A percentile compares a stretch with the other conserved stretches of the same genome.
These are phyloP conservation scores for Darevskia nairensis DNA, from an alignment of 2,797 vertebrate genomes.

Conservation along the genomic window DNA sequence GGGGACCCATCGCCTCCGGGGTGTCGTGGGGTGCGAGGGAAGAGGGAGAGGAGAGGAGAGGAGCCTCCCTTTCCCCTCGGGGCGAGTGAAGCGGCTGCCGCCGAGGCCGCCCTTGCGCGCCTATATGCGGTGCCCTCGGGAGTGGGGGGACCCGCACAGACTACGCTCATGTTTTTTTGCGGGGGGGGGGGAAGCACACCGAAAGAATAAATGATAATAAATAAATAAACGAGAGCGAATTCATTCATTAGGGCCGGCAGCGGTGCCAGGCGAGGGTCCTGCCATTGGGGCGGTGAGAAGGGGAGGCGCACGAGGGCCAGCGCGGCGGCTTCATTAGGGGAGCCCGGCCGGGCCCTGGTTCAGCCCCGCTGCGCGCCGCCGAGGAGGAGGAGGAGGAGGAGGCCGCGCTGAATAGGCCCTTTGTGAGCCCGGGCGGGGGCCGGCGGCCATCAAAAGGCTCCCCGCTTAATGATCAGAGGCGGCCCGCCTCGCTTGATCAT, in stretches of 20 bases:
- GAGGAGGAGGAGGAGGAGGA: background rate
- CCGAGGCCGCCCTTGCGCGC: constrained; percentile 67
- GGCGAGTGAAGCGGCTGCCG: background rate
- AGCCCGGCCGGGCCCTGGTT: background rate
- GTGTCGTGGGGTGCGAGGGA: constrained; percentile 44
- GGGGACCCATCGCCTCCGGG: background rate
- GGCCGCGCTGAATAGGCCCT: background rate
- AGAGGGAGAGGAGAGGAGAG: too few relatives aligned
- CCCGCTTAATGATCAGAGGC: background rate
- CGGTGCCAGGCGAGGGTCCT: constrained; percentile 87
- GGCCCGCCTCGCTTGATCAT: background rate
- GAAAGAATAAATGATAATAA: constrained; percentile 67
- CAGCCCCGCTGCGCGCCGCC: background rate
- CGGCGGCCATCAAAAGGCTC: background rate
- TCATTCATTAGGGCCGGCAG: constrained; percentile 87
- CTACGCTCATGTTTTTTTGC: constrained; percentile 67
- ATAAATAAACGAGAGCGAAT: too few relatives aligned
- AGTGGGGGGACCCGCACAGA: constrained; percentile 66
- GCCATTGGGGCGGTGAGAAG: constrained; percentile 36
- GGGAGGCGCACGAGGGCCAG: background rate
- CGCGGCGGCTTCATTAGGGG: background rate
- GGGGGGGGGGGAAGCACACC: constrained; percentile 82
- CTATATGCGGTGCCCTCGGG: constrained; percentile 84
- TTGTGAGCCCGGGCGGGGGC: background rate
- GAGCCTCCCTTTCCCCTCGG: background rate